Base-by-base conservation (phyloP, 23 tunicate species). In the Phallusia fumigata region DNA sequence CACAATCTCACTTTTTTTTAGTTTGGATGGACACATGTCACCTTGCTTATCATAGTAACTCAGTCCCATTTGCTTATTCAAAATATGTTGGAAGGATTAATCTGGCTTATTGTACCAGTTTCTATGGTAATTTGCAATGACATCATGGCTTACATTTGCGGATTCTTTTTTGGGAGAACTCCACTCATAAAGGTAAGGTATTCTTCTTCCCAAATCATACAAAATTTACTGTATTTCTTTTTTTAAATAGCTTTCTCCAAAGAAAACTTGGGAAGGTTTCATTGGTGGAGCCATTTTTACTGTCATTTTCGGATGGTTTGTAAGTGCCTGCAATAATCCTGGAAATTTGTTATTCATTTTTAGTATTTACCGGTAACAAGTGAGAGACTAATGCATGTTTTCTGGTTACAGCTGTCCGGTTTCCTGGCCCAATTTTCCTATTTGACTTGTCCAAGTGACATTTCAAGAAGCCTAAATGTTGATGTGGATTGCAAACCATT, bases 231-330 rank as follows among this genome's bases (percentile, higher is more conserved):
- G 28, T 16, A 21, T 24, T 58, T 58, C 15, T 21, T 21, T 58
- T 2, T 52, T 80, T 32, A 19, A 34, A 2, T 65, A 90, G 96
- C 80, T 97, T 35, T 92, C 97, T 24, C 99, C 99, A 0, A 97
- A 97, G 84, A 97, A 97, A 78, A 97, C 97, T 19, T 97, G 99
- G 99, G 99, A 97, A 79, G 99, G 99, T 19, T 97, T 97, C 80
- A 92, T 97, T 80, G 99, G 99, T 12, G 99, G 99, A 0, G 95
- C 88, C n/a, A 64, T 97, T 26, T 92, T 81, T 52, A 92, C 99
- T 21, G 75, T 97, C 53, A 75, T 92, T 0, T 88, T 93, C 51
- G 99, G 97, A 35, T 97, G 93, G 97, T 73, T 97, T 82, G 98
- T 94, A 75, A 85, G 98, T 94, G 28, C n/a, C 34, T n/a, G n/a